Conservation (phyloP, 2,797 vertebrate species). For the Enteromius viviparus region DNA sequence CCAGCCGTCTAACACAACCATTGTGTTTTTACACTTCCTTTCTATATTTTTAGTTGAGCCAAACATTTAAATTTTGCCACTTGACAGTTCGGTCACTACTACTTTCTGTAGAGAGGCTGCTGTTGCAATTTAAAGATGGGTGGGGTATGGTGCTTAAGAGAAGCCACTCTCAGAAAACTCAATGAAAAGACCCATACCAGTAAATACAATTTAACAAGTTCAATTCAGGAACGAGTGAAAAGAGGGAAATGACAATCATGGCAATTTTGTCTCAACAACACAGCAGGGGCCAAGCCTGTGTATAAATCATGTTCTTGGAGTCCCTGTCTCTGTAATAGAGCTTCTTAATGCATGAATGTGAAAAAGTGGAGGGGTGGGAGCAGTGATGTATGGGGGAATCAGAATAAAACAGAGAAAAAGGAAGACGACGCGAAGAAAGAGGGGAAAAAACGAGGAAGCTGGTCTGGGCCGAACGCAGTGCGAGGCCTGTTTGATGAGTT, state of each 20-base stretch:
- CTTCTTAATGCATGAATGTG: slow-evolving; percentile 44
- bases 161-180: slow-evolving; percentile 50
- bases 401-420: slow-evolving; percentile 24
- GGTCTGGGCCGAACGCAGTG: slow-evolving; percentile 34
- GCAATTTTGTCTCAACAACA: slow-evolving; percentile 47
- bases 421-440: neutral
- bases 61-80: slow-evolving; percentile 40
- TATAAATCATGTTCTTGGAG: slow-evolving; percentile 56
- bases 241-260: slow-evolving; percentile 36
- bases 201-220: slow-evolving; percentile 57
- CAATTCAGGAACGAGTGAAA: slow-evolving; percentile 39
- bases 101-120: slow-evolving; percentile 29
- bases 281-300: slow-evolving; percentile 47
- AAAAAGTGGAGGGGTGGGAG: slow-evolving; percentile 25
- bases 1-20: neutral
- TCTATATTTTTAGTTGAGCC: slow-evolving; percentile 32
- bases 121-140: slow-evolving; percentile 32
- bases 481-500: slow-evolving; percentile 65
- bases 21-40: neutral
- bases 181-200: slow-evolving; percentile 44
- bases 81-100: slow-evolving; percentile 32
- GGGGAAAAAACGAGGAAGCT: slow-evolving; percentile 9
- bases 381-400: slow-evolving; percentile 41
- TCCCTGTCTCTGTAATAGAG: slow-evolving; percentile 43
- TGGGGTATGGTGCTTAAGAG: slow-evolving; percentile 30